Conservation (phyloP, 2,888 invertebrate species). For the Athalia rosae region DNA sequence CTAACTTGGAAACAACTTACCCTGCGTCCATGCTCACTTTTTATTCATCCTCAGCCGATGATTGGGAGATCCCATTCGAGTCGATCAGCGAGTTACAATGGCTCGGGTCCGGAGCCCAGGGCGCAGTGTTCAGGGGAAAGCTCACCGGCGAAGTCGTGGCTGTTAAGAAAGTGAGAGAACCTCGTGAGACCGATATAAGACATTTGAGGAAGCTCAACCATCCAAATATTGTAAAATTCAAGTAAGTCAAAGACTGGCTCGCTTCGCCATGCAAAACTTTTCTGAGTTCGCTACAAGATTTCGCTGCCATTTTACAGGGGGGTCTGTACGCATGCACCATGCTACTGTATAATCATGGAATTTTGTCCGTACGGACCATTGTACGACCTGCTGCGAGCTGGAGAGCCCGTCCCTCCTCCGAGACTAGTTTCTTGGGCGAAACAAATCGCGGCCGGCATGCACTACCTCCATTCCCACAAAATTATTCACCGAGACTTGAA, state of each 20-base stretch:
- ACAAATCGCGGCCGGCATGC: slow-evolving; percentile 97
- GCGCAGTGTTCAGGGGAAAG: slow-evolving; percentile 93
- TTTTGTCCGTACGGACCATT: slow-evolving; percentile 97
- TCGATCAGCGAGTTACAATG: slow-evolving; percentile 91
- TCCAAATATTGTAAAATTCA: slow-evolving; percentile 94
- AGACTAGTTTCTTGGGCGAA: slow-evolving; percentile 94
- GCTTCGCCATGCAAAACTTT: neutral
- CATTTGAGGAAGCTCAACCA: slow-evolving; percentile 94
- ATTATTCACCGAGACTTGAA: slow-evolving; percentile 99
- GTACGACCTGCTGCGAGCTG: slow-evolving; percentile 91
- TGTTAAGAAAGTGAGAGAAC: slow-evolving; percentile 95
- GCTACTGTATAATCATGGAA: slow-evolving; percentile 98
- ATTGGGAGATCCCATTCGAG: slow-evolving; percentile 97
- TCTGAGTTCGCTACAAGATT: neutral
- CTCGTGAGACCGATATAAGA: slow-evolving; percentile 93
- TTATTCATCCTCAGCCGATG: slow-evolving; percentile 76
- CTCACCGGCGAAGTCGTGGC: slow-evolving; percentile 91
- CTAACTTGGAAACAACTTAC: slow-evolving; percentile 26
- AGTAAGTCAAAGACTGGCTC: slow-evolving; percentile 70
- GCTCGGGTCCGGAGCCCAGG: slow-evolving; percentile 97
- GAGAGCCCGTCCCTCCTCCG: slow-evolving; percentile 88
- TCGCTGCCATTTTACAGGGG: slow-evolving; percentile 79
- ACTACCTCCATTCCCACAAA: slow-evolving; percentile 95
- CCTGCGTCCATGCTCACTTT: neutral
- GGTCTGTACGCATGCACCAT: slow-evolving; percentile 93